A percentile compares a stretch with the other conserved stretches of the same genome.
Conservation (phyloP, 2,888 invertebrate genomes). For the Dryocosmus kuriphilus region DNA sequence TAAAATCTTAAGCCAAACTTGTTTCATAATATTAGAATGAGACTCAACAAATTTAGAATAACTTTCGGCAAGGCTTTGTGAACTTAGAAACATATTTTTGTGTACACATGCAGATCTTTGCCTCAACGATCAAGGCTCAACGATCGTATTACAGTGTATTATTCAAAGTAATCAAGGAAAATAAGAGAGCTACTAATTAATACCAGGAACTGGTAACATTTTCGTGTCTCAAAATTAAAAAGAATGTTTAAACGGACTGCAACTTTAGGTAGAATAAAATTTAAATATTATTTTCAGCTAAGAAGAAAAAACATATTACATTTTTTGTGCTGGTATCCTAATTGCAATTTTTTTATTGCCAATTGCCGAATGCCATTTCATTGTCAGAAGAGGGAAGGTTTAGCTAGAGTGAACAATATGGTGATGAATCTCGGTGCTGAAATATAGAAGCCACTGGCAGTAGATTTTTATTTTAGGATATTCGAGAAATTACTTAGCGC, state of each 20-base stretch:
- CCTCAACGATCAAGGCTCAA: not conserved
- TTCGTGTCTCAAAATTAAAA: not conserved
- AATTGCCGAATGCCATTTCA: conserved; percentile 49
- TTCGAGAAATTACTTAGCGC: conserved; percentile 76
- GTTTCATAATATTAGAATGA: not conserved
- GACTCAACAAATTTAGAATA: not conserved
- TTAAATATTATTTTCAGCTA: too few species aligned
- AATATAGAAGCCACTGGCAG: conserved; percentile 35
- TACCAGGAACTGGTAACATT: not conserved
- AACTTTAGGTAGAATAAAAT: not conserved
- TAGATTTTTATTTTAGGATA: conserved; percentile 39
- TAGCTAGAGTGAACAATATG: conserved; percentile 32
- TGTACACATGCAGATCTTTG: conserved; percentile 41
- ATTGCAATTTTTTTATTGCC: conserved; percentile 42
- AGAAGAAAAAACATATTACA: too few species aligned
- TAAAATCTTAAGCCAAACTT: not conserved
- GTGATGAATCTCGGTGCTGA: not conserved
- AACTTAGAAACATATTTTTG: conserved; percentile 8
- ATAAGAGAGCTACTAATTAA: too few species aligned
- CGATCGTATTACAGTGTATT: too few species aligned
- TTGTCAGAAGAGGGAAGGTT: conserved; percentile 33
- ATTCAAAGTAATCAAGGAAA: too few species aligned
- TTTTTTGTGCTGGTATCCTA: too few species aligned
- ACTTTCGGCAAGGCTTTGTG: conserved; percentile 14
- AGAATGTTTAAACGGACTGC: not conserved